Percentiles rank a stretch among this genome's conserved stretches.
Conservation (phyloP, 1,140 invertebrate genomes). For the Heliconius congener region DNA sequence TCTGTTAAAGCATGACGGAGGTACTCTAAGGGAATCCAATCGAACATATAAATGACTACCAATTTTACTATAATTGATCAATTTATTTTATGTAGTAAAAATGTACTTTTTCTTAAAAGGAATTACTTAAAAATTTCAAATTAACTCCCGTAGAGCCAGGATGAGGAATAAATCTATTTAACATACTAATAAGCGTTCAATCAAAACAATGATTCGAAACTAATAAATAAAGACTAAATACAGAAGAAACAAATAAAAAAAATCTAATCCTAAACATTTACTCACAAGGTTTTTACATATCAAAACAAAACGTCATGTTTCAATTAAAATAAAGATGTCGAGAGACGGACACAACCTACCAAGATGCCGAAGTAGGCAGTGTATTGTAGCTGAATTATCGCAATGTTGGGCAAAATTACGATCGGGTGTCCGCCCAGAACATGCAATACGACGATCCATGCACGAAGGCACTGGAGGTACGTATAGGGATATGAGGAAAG, state of each 20-base stretch:
- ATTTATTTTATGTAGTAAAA: neutral
- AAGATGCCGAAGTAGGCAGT: slow-evolving; percentile 13
- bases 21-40: neutral
- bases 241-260: too few relatives aligned
- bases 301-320: neutral
- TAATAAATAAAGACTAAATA: neutral
- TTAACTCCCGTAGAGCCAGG: neutral
- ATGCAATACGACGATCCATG: slow-evolving; percentile 9
- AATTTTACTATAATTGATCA: neutral
- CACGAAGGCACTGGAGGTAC: neutral
- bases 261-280: too few relatives aligned
- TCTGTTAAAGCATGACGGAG: neutral
- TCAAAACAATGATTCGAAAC: neutral
- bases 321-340: slow-evolving; percentile 28
- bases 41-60: neutral
- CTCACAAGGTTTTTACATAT: too few relatives aligned
- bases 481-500: neutral
- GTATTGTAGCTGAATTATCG: slow-evolving; percentile 34
- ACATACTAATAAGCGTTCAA: neutral
- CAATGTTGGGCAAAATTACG: slow-evolving; percentile 33
- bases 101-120: neutral
- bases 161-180: neutral
- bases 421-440: slow-evolving; percentile 31
- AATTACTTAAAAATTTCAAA: neutral
- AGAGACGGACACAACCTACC: slow-evolving; percentile 12